These are phyloP conservation scores for Cantharis lateralis DNA, from an alignment of 2,888 invertebrate species.

Conservation along the genomic window DNA sequence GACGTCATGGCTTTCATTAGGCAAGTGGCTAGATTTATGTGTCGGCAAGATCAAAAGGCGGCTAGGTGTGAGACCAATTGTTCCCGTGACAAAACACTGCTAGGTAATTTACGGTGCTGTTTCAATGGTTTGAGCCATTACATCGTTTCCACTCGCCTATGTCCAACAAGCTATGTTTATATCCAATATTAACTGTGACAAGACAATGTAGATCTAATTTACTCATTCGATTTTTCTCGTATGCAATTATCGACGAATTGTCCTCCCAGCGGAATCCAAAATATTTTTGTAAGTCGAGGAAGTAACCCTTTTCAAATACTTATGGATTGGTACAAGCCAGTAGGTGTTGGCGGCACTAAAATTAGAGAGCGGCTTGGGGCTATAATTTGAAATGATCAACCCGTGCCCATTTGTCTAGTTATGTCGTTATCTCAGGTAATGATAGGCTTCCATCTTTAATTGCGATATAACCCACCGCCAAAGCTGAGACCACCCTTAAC, in stretches of 20 bases:
- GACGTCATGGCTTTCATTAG: conserved; percentile 56
- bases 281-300: conserved; percentile 3
- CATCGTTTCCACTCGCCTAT: conserved; percentile 16
- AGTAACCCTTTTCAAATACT: conserved; percentile 22
- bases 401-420: conserved; percentile 57
- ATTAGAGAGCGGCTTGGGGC: conserved; percentile 55
- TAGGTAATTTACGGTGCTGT: conserved; percentile 55
- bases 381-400: conserved; percentile 52
- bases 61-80: conserved; percentile 59
- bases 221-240: neutral
- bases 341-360: conserved; percentile 46
- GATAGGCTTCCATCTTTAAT: conserved; percentile 54
- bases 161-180: conserved; percentile 16
- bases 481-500: conserved; percentile 49
- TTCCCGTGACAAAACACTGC: conserved; percentile 60
- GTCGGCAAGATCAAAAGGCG: conserved; percentile 55
- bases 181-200: neutral
- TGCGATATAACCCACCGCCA: conserved; percentile 50
- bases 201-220: neutral
- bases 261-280: neutral
- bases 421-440: conserved; percentile 55
- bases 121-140: conserved; percentile 41
- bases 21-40: conserved; percentile 59
- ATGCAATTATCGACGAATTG: neutral
- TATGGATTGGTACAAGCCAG: conserved; percentile 25